Conservation (phyloP, 2,888 invertebrate species). For the Rapana venosa region DNA sequence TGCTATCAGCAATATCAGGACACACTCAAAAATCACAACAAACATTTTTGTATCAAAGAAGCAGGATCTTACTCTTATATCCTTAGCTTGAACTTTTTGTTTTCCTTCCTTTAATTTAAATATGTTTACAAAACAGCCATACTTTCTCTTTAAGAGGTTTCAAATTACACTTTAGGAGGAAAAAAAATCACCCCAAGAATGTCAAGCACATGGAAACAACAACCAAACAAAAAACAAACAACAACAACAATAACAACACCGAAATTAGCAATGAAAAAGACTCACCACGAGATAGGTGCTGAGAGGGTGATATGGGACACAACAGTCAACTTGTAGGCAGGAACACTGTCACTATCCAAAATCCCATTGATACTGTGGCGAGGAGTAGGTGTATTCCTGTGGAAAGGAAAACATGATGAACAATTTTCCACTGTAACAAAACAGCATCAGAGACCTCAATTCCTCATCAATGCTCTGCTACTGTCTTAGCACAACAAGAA, state of each 20-base stretch:
- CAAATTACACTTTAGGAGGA: not conserved
- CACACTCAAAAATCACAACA: not conserved
- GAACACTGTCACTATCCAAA: slow-evolving; percentile 69
- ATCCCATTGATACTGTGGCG: slow-evolving; percentile 63
- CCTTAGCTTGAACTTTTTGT: no score
- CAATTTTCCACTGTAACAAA: no score
- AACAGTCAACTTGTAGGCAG: slow-evolving; percentile 69
- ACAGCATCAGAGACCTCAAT: no score
- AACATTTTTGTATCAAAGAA: not conserved
- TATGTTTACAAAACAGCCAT: no score
- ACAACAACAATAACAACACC: not conserved
- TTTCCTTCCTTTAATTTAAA: no score
- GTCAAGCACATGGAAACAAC: not conserved
- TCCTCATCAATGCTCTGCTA: no score
- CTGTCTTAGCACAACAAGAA: no score
- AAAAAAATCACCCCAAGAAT: not conserved
- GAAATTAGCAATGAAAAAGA: not conserved
- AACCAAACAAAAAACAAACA: not conserved
- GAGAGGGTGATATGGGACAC: slow-evolving; percentile 66
- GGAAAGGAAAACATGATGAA: slow-evolving; percentile 3
- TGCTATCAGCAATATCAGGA: not conserved
- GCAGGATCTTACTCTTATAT: no score
- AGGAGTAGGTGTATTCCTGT: slow-evolving; percentile 53
- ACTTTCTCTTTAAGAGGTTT: not conserved
- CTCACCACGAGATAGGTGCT: slow-evolving; percentile 76